phyloP scores from a whole-genome alignment of 2,113 vertebrate species.

The Gadus chalcogrammus region DNA sequence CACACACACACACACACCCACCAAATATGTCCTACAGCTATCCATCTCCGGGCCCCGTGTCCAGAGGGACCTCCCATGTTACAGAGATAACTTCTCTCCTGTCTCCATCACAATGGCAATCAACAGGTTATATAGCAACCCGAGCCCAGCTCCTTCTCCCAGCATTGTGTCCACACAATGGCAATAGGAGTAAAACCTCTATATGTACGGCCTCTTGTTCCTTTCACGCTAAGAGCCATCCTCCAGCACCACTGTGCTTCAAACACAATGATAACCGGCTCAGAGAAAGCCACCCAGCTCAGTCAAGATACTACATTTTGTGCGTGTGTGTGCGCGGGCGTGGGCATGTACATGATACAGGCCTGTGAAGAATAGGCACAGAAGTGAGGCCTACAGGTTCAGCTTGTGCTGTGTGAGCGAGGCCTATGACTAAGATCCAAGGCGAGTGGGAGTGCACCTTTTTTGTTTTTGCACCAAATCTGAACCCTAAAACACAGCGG shows the following conservation, averaged over 20 bases:
- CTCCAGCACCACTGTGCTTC: not conserved
- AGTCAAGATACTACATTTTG: not conserved
- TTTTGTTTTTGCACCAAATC: no score
- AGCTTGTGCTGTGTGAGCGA: conserved; percentile 52
- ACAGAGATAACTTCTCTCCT: conserved; percentile 34
- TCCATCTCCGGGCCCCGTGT: conserved; percentile 23
- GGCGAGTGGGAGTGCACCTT: conserved; percentile 68
- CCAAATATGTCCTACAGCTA: no score
- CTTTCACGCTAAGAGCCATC: conserved; percentile 10
- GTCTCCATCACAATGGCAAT: conserved; percentile 39
- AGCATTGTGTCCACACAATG: conserved; percentile 6
- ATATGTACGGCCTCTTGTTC: conserved; percentile 15
- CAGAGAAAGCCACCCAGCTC: not conserved
- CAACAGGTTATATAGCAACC: conserved; percentile 47
- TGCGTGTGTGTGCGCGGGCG: conserved; percentile 5
- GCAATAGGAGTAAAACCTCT: conserved; percentile 27
- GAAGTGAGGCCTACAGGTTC: conserved; percentile 49
- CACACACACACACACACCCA: not conserved
- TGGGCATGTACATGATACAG: conserved; percentile 40
- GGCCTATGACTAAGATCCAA: conserved; percentile 36
- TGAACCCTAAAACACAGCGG: no score
- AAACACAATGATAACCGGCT: not conserved
- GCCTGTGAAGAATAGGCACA: conserved; percentile 43
- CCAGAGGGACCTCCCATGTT: conserved; percentile 29
- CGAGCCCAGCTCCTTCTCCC: conserved; percentile 31